These are phyloP conservation scores for Perognathus longimembris DNA, from an alignment of 2,113 vertebrate genomes.

Conservation along the genomic window DNA sequence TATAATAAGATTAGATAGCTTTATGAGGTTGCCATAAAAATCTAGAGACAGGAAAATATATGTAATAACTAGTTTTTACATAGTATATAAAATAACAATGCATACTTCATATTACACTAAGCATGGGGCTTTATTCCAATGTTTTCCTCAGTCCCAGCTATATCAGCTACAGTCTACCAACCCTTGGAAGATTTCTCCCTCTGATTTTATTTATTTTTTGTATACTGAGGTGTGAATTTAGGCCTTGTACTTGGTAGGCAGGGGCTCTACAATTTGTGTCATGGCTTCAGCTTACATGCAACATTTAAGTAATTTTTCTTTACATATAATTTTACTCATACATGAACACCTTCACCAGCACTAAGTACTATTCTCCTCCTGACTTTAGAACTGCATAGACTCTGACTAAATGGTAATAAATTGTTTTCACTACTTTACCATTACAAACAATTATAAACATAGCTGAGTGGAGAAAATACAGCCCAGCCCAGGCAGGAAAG, in stretches of 20 bases:
- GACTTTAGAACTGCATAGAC: constrained; percentile 19
- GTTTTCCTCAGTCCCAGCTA: neutral
- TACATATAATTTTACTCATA: neutral
- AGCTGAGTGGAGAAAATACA: neutral
- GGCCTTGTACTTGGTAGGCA: neutral
- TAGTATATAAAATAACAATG: neutral
- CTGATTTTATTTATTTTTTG: neutral
- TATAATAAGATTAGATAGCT: neutral
- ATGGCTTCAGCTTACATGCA: neutral
- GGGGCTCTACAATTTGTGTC: neutral
- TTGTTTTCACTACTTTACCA: constrained; percentile 19
- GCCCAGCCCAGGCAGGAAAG: neutral
- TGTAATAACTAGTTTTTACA: constrained; percentile 5
- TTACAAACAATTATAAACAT: constrained; percentile 6
- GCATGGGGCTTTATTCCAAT: neutral
- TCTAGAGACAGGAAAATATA: neutral
- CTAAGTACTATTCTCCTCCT: neutral
- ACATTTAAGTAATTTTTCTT: constrained; percentile 18
- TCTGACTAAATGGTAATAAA: constrained; percentile 1
- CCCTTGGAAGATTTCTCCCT: neutral
- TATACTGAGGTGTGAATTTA: neutral
- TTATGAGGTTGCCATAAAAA: neutral
- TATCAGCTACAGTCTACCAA: neutral
- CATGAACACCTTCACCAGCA: constrained; percentile 6
- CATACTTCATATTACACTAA: neutral